Percentiles rank a stretch among this genome's conserved stretches.
These are phyloP conservation scores for Pangasius djambal DNA, from an alignment of 2,797 vertebrate species.

Conservation along the genomic window DNA sequence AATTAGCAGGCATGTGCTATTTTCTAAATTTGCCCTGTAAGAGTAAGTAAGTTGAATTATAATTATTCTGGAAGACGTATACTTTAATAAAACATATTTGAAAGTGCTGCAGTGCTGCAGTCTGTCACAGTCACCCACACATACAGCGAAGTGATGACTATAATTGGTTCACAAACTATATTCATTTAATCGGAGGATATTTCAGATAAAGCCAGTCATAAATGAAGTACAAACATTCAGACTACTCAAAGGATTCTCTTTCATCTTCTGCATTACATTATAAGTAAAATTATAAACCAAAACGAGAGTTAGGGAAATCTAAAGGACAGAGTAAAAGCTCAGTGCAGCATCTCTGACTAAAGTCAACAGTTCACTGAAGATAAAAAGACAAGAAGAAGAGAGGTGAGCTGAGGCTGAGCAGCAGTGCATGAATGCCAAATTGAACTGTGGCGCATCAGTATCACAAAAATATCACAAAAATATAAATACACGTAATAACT, in stretches of 20 bases:
- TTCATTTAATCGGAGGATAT: background rate
- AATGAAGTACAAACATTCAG: background rate
- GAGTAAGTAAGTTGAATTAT: background rate
- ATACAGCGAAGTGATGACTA: background rate
- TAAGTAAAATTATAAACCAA: background rate
- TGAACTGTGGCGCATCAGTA: background rate
- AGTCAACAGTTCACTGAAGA: background rate
- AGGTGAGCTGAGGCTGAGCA: background rate
- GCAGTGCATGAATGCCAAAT: background rate
- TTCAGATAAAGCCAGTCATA: background rate
- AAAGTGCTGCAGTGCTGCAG: background rate
- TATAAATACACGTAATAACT: background rate
- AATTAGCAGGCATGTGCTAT: background rate
- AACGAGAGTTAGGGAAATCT: background rate
- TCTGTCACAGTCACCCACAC: background rate
- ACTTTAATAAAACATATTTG: background rate
- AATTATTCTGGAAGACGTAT: background rate
- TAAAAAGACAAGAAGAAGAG: conserved; percentile 1
- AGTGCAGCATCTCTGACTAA: background rate
- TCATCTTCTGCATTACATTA: background rate
- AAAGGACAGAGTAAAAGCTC: background rate
- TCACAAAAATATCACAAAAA: too few species aligned
- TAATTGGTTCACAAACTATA: conserved; percentile 13
- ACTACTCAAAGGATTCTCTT: background rate
- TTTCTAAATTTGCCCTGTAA: background rate